Conservation (phyloP, 2,888 invertebrate genomes). For the Sinhomidia bicolor region DNA sequence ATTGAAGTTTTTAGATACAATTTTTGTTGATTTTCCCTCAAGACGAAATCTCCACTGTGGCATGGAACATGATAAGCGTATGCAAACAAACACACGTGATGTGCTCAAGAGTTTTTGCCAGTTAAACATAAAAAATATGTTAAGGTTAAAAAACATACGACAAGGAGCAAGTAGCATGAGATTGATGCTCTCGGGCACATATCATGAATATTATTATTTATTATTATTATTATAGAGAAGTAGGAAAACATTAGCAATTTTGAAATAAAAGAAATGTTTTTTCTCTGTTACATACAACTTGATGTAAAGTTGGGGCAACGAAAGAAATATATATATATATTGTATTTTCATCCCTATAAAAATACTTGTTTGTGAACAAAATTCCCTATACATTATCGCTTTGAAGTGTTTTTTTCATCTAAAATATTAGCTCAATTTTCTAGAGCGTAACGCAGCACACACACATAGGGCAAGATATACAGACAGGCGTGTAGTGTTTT, state of each 20-base stretch:
- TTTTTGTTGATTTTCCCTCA: background rate
- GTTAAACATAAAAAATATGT: background rate
- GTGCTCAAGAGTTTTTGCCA: background rate
- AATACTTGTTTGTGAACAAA: too few species aligned
- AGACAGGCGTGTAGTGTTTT: background rate
- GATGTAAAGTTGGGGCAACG: too few species aligned
- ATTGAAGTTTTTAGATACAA: too few species aligned
- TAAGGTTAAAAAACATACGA: background rate
- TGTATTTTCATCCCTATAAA: too few species aligned
- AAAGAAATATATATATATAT: too few species aligned
- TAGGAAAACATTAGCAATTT: too few species aligned
- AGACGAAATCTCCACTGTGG: background rate
- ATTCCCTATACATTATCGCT: too few species aligned
- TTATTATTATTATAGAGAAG: background rate
- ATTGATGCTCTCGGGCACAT: background rate
- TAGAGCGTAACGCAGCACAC: background rate
- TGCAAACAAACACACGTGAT: background rate
- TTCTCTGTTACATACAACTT: background rate
- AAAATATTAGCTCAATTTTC: too few species aligned
- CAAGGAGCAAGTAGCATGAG: too few species aligned
- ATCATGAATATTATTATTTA: background rate
- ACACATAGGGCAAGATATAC: background rate
- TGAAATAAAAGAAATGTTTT: background rate
- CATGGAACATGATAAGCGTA: background rate
- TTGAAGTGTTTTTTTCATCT: too few species aligned